These are phyloP conservation scores for Gnathonemus longibarbis DNA, from an alignment of 2,113 vertebrate species.

Conservation along the genomic window DNA sequence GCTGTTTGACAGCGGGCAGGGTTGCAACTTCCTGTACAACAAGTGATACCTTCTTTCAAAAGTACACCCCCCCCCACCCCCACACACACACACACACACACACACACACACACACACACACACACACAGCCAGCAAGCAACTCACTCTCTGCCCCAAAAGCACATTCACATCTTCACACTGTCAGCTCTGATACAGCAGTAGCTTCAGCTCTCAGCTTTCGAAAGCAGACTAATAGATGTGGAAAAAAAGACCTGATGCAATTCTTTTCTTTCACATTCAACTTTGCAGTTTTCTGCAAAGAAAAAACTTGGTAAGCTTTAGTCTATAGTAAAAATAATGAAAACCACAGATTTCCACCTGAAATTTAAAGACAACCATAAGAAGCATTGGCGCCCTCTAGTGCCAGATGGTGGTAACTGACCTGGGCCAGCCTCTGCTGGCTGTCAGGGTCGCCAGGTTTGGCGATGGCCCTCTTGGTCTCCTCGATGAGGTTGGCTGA, in stretches of 20 bases:
- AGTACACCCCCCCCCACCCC: neutral
- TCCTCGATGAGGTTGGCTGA: constrained; percentile 89
- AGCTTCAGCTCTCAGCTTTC: neutral
- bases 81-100: no score
- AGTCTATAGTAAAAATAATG: neutral
- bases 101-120: no score
- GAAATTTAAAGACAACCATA: neutral
- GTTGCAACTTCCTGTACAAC: neutral
- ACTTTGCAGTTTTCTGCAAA: neutral
- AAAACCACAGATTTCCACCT: neutral
- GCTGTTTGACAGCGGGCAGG: neutral
- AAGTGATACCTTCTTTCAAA: neutral
- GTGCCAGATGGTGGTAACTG: neutral
- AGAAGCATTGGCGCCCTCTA: neutral
- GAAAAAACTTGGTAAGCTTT: neutral
- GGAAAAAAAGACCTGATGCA: neutral
- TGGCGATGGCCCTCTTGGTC: constrained; percentile 80
- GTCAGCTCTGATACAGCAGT: neutral
- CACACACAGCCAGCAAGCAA: no score
- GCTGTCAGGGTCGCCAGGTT: constrained; percentile 82
- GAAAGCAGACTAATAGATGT: neutral
- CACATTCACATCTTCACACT: neutral
- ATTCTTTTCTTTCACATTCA: neutral
- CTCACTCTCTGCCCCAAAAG: no score
- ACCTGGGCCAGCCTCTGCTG: constrained; percentile 94